A percentile compares a stretch with the other conserved stretches of the same genome.
phyloP scores from a whole-genome alignment of 2,888 invertebrate genomes.

The Thera britannica region DNA sequence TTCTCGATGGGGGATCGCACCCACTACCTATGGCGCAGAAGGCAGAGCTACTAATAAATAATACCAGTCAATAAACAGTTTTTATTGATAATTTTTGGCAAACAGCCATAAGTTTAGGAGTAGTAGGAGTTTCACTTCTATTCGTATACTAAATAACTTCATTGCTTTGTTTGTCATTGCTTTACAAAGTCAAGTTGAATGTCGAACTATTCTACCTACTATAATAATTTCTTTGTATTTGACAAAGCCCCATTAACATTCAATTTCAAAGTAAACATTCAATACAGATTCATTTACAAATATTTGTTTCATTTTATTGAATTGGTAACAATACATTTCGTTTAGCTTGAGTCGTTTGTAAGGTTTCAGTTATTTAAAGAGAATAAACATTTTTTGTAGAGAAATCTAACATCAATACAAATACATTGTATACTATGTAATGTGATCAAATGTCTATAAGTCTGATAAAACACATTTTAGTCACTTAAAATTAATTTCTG shows the following conservation, averaged over 20 bases:
- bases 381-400: not conserved
- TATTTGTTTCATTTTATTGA: conserved; percentile 4
- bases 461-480: too few relatives aligned
- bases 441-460: too few relatives aligned
- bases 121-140: conserved; percentile 3
- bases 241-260: conserved; percentile 9
- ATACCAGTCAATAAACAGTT: too few relatives aligned
- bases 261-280: conserved; percentile 9
- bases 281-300: conserved; percentile 12
- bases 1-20: too few relatives aligned
- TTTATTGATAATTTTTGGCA: too few relatives aligned
- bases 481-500: too few relatives aligned
- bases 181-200: conserved; percentile 6
- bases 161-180: not conserved
- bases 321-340: conserved; percentile 4
- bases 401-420: too few relatives aligned
- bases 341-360: not conserved
- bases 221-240: conserved; percentile 8
- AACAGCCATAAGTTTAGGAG: too few relatives aligned
- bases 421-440: too few relatives aligned
- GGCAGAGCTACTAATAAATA: too few relatives aligned
- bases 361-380: conserved; percentile 1
- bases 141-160: not conserved
- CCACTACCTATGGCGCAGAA: too few relatives aligned
- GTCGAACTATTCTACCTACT: conserved; percentile 1